Base-by-base conservation (phyloP, 2,888 invertebrate genomes). In the Ischnus inquisitorius region DNA sequence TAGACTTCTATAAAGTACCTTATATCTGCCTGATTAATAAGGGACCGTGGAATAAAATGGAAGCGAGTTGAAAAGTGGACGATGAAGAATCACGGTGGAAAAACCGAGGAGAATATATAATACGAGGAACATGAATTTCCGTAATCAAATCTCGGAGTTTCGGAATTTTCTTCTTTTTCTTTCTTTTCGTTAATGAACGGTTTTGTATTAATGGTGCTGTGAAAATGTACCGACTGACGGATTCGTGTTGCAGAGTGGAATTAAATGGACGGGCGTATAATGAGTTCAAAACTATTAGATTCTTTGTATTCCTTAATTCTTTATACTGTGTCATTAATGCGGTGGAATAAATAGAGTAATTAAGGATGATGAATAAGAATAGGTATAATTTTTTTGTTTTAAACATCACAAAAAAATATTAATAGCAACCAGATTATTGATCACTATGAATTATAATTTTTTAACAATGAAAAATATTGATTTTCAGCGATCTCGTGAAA, bases 1-100 rank as follows among this genome's bases (percentile, higher is more conserved):
- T 34, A 77, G 28, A 54, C 8, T 43, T 25, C n/a, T 34, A 65
- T 65, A 41, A n/a, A 51, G 12, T 25, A 67, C 48, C 68, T 74
- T 64, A 62, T 69, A 75, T 76, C 71, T 72, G 34, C 79, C 67
- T 79, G 79, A 72, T 79, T 72, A 83, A 83, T 83, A 83, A 83
- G 41, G 71, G 67, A 67, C 71, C 54, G 69, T 3, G 46, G 46
- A 79, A 62, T 79, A 64, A 71, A 79, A 79, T 65, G 69, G 57
- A 65, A 51, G 22, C 74, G 69, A 83, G 60, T 83, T 83, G 41
- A 83, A 76, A 79, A 83, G 69, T 78, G 16, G 54, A 75, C 65
- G 83, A 43, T 57, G 75, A 65, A 46, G 22, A 71, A 68, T 67
- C 39, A 34, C 60, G 67, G 48, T 75, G 48, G 72, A 72, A 75